Evolutionary conservation across 2,888 invertebrate species (phyloP).

Genomic region (Timema podura): DNA sequence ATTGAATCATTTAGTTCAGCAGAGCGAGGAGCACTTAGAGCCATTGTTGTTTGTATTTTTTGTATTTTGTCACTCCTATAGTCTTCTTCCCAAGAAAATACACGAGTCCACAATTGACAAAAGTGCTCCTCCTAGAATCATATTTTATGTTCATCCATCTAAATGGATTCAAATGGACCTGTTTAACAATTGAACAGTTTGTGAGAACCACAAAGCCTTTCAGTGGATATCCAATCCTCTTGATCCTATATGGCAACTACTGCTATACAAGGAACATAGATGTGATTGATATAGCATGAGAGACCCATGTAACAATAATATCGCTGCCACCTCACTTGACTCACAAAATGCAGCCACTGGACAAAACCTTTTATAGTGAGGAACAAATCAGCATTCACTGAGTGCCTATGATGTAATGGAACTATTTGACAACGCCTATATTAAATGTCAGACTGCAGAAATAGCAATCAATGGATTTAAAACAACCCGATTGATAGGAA

Average conservation of each 20-base stretch:
- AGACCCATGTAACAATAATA: background rate
- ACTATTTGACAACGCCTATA: background rate
- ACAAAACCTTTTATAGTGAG: background rate
- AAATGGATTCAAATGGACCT: conserved; percentile 4
- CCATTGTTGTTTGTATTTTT: conserved; percentile 1
- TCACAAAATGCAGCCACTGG: background rate
- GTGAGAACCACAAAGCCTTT: conserved; percentile 1
- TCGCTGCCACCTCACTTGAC: conserved; percentile 7
- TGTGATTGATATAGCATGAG: background rate
- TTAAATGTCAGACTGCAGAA: background rate
- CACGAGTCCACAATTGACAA: background rate
- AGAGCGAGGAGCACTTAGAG: background rate
- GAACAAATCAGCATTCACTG: background rate
- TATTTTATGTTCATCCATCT: background rate
- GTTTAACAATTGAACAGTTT: background rate
- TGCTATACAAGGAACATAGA: background rate
- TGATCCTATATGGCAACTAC: background rate
- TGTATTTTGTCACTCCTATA: background rate
- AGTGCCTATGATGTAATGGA: background rate
- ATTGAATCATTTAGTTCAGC: background rate
- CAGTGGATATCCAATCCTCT: background rate
- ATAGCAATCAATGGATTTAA: conserved; percentile 6
- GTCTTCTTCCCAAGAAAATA: background rate
- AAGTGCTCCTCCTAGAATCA: background rate
- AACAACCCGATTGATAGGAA: background rate